Evolutionary conservation across 92 coral and sea anemone genomes (phyloP).

Genomic region (Phenganax subtilis): DNA sequence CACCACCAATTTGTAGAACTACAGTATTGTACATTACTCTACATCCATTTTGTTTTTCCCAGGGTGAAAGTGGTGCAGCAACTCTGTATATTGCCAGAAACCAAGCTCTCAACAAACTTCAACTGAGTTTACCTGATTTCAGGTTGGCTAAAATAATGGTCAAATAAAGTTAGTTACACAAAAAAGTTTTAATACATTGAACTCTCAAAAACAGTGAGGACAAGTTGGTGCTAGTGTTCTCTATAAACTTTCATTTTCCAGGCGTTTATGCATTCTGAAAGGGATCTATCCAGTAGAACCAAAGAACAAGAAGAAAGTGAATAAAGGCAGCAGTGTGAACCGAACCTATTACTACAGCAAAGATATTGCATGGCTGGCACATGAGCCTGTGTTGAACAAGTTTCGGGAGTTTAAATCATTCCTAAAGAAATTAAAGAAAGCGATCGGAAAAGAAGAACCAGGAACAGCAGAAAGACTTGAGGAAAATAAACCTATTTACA

Average conservation of each 20-base stretch:
- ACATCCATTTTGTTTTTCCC: neutral
- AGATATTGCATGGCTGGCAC: conserved; percentile 88
- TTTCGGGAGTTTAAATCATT: conserved; percentile 89
- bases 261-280: conserved; percentile 88
- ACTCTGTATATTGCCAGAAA: conserved; percentile 77
- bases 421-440: conserved; percentile 83
- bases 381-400: conserved; percentile 89
- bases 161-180: too few species aligned
- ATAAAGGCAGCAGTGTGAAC: conserved; percentile 85
- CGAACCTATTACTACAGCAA: conserved; percentile 79
- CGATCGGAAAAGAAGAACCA: conserved; percentile 88
- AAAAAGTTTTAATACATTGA: too few species aligned
- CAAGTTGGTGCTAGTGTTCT: neutral
- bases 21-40: neutral
- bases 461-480: conserved; percentile 75
- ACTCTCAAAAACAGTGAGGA: neutral
- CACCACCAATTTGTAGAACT: neutral
- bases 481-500: conserved; percentile 83
- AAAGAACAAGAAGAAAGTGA: conserved; percentile 92
- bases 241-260: conserved; percentile 26
- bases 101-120: conserved; percentile 87
- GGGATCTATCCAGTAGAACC: conserved; percentile 98
- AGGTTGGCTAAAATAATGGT: conserved; percentile 48
- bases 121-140: conserved; percentile 89
- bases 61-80: conserved; percentile 97